Evolutionary conservation across 2,797 vertebrate genomes (phyloP).

Genomic region (Lindbergichthys nudifrons): DNA sequence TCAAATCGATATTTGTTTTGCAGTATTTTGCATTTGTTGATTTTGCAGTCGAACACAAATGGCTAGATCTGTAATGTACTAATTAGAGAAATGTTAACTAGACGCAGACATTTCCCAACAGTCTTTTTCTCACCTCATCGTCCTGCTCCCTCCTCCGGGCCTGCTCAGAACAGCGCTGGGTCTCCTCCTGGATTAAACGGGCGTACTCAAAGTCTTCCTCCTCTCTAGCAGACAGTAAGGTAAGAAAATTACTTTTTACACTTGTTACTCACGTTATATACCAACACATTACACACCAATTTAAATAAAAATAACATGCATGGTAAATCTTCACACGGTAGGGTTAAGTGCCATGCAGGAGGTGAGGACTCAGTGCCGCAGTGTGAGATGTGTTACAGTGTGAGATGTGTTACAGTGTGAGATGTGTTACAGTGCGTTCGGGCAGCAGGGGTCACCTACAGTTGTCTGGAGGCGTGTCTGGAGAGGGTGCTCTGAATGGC

Average conservation of each 20-base stretch:
- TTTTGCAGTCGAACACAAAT: background rate
- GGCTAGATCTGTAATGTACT: background rate
- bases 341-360: background rate
- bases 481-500: constrained; percentile 61
- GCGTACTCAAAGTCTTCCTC: constrained; percentile 84
- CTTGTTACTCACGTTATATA: background rate
- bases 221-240: constrained; percentile 69
- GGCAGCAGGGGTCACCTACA: constrained; percentile 58
- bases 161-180: constrained; percentile 80
- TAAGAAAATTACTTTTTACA: background rate
- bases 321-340: background rate
- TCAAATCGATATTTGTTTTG: background rate
- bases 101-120: background rate
- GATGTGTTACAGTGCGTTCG: background rate
- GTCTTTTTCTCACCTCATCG: constrained; percentile 77
- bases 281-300: background rate
- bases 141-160: constrained; percentile 74
- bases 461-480: constrained; percentile 72
- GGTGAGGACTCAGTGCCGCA: background rate
- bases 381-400: no score
- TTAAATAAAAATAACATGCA: constrained; percentile 5
- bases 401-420: background rate
- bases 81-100: background rate
- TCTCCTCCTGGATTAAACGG: constrained; percentile 82
- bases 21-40: background rate